A percentile compares a stretch with the other conserved stretches of the same genome.
phyloP scores from a whole-genome alignment of 2,113 vertebrate species.

The Reinhardtius hippoglossoides region DNA sequence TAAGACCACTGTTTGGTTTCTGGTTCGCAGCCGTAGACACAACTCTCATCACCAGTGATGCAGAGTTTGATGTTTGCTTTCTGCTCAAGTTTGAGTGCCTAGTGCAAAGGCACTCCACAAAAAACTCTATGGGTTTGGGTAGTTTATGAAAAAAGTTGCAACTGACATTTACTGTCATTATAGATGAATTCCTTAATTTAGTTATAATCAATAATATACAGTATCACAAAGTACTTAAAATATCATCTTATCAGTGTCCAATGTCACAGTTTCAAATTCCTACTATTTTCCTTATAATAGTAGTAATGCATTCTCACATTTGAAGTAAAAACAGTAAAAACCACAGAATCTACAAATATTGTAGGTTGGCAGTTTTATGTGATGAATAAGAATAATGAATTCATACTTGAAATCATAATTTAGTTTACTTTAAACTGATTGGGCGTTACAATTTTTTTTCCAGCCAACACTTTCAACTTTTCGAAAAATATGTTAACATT shows the following conservation, averaged over 20 bases:
- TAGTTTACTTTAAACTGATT: background rate
- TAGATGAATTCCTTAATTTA: too few relatives aligned
- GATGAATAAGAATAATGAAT: background rate
- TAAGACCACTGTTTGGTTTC: background rate
- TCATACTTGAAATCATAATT: background rate
- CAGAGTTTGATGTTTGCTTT: background rate
- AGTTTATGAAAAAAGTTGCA: too few relatives aligned
- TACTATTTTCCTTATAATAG: background rate
- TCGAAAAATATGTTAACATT: background rate
- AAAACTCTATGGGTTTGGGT: too few relatives aligned
- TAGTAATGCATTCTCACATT: background rate
- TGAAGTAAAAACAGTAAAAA: too few relatives aligned
- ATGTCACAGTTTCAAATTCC: too few relatives aligned
- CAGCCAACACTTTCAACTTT: too few relatives aligned
- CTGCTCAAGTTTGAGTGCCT: background rate
- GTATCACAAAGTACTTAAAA: too few relatives aligned
- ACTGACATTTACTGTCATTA: too few relatives aligned
- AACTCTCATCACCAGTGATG: background rate
- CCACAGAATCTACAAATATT: background rate
- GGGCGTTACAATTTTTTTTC: too few relatives aligned
- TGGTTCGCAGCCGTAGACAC: background rate
- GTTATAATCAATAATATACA: too few relatives aligned
- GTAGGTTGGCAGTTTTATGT: background rate
- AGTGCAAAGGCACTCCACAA: background rate
- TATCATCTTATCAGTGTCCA: too few relatives aligned